Conservation (phyloP, 2,888 invertebrate genomes). For the Abscondita cerata region DNA sequence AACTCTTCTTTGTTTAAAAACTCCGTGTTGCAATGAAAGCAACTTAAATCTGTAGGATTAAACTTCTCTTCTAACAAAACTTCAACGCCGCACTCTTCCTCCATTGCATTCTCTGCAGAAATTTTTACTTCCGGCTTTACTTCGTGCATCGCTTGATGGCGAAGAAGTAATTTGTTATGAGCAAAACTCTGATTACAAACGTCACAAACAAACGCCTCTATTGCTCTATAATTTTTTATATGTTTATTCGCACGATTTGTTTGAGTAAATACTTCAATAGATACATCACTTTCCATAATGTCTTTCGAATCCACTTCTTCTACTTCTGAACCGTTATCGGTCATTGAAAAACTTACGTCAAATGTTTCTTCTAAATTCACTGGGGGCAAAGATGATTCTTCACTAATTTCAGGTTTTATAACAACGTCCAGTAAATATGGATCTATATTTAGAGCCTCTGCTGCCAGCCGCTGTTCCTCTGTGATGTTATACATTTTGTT, state of each 20-base stretch:
- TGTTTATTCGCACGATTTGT: conserved; percentile 44
- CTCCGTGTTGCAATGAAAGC: conserved; percentile 20
- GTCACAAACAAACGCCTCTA: conserved; percentile 47
- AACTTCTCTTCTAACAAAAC: conserved; percentile 23
- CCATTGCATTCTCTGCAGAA: conserved; percentile 16
- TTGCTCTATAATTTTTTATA: conserved; percentile 36
- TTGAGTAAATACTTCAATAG: conserved; percentile 60
- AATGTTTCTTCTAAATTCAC: conserved; percentile 21
- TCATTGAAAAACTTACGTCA: conserved; percentile 15
- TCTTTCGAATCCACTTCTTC: conserved; percentile 6
- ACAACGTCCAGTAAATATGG: conserved; percentile 35
- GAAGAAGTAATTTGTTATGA: conserved; percentile 49
- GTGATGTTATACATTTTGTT: conserved; percentile 27
- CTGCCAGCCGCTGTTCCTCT: conserved; percentile 27
- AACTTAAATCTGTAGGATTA: conserved; percentile 27
- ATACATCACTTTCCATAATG: conserved; percentile 55
- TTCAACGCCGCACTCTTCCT: conserved; percentile 27
- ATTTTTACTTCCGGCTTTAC: conserved; percentile 45
- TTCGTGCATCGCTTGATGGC: conserved; percentile 52
- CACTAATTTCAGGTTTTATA: conserved; percentile 42
- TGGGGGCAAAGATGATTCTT: background rate
- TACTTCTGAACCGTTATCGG: conserved; percentile 26
- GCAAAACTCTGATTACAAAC: conserved; percentile 52
- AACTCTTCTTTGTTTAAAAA: conserved; percentile 27
- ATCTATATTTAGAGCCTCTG: conserved; percentile 20